Percentiles rank a stretch among this genome's conserved stretches.
Evolutionary conservation across 2,113 vertebrate species (phyloP).

Genomic region (Aptenodytes patagonicus): DNA sequence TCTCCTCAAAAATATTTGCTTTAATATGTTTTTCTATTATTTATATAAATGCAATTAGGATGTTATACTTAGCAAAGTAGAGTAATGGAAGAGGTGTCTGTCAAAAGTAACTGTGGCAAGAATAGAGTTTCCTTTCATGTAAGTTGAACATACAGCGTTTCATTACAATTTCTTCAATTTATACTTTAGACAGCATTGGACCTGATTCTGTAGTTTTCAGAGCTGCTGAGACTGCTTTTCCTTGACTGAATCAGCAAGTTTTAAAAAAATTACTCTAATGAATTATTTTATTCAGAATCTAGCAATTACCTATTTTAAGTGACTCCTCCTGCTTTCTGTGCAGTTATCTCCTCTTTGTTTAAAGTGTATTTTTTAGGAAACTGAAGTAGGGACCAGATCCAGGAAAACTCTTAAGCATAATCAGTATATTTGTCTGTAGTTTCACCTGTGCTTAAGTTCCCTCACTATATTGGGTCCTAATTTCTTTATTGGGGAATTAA

Average conservation of each 20-base stretch:
- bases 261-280: neutral
- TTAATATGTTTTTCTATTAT: neutral
- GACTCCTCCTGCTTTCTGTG: neutral
- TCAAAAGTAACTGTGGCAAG: neutral
- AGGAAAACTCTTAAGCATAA: neutral
- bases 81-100: neutral
- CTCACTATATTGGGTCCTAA: neutral
- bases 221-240: neutral
- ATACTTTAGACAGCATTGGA: neutral
- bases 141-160: fast-evolving
- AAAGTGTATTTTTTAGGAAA: neutral
- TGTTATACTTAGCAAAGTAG: neutral
- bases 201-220: neutral
- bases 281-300: neutral
- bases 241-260: neutral
- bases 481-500: neutral
- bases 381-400: neutral
- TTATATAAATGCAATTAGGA: neutral
- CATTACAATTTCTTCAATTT: neutral
- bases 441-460: neutral
- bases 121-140: neutral
- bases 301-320: neutral
- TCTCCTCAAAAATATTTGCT: neutral
- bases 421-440: neutral
- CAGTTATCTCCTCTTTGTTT: neutral